Evolutionary conservation across 2,888 invertebrate genomes (phyloP), one percentile per base, ranked within the genome.

Genomic region (Diarsia dahlii): DNA sequence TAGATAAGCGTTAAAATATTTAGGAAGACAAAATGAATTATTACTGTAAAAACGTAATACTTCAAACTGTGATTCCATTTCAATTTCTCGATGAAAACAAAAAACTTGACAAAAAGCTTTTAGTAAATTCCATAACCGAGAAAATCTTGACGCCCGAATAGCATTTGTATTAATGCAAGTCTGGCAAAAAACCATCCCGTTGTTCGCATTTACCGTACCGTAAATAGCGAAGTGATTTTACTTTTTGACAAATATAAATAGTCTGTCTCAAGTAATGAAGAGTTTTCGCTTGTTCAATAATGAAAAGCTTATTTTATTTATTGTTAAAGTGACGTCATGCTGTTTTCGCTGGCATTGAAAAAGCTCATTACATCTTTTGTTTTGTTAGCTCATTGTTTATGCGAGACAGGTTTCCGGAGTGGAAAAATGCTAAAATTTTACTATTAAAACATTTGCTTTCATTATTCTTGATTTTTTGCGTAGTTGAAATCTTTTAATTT

Each of bases 181-280:
- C 88, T 87, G 82, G 74, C 80, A 78, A 85, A 88, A 89, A 72
- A 86, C 67, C 69, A 65, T 50, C 54, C 73, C 72, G 70, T 74
- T 86, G 74, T 80, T 79, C 54, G 52, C 68, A 68, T 77, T 71
- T 63, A 66, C 48, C 18, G 66, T 56, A 56, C 34, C 52, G 76
- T 39, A 66, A 12, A 12, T 64, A 65, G 23, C 66, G 48, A 71
- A 74, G 45, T 69, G 39, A 84, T 84, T 88, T 85, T 71, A 73
- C 71, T 82, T 81, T 72, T 70, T 71, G 70, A 78, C 81, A 86
- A 84, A 83, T 87, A 45, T 13, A 67, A 82, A 78, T 77, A 81
- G 78, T 74, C 80, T 87, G 85, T 89, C 88, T 58, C 84, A 84
- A 86, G 85, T 90, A 89, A 91, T 89, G 88, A 90, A 74, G 76